phyloP scores from a whole-genome alignment of 1,140 invertebrate genomes.

The Temnothorax longispinosus region DNA sequence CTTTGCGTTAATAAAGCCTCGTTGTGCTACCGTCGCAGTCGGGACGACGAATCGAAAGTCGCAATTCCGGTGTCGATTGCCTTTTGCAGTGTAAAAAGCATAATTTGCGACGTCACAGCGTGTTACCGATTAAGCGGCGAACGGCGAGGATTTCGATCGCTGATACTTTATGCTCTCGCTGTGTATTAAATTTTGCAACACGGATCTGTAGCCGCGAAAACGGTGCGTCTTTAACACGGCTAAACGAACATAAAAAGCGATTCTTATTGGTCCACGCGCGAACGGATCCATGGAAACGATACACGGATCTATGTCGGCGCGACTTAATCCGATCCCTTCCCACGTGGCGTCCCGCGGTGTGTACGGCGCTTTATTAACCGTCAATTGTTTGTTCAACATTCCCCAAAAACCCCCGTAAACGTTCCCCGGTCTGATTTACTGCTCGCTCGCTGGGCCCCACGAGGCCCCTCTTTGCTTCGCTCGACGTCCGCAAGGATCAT shows the following conservation, averaged over 20 bases:
- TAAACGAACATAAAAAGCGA: conserved; percentile 51
- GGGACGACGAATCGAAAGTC: background rate
- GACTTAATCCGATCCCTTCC: conserved; percentile 82
- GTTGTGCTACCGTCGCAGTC: background rate
- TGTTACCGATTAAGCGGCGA: conserved; percentile 39
- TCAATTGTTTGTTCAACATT: conserved; percentile 86
- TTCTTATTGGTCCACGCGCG: conserved; percentile 57
- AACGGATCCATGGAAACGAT: conserved; percentile 46
- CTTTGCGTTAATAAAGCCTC: background rate
- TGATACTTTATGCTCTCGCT: conserved; percentile 28
- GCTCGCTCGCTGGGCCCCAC: conserved; percentile 69
- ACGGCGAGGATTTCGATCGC: conserved; percentile 16
- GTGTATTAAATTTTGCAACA: conserved; percentile 19
- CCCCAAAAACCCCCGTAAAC: conserved; percentile 85
- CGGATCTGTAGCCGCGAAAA: background rate
- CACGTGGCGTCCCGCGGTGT: conserved; percentile 83
- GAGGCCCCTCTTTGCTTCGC: conserved; percentile 73
- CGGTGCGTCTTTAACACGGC: conserved; percentile 16
- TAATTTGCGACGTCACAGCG: conserved; percentile 40
- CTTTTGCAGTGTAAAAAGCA: conserved; percentile 13
- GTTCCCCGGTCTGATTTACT: conserved; percentile 84
- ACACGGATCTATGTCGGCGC: conserved; percentile 56
- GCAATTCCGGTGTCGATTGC: background rate
- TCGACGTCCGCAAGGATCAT: conserved; percentile 65
- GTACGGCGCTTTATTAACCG: conserved; percentile 84